phyloP scores from a whole-genome alignment of 1,140 invertebrate species.

The Musca domestica region DNA sequence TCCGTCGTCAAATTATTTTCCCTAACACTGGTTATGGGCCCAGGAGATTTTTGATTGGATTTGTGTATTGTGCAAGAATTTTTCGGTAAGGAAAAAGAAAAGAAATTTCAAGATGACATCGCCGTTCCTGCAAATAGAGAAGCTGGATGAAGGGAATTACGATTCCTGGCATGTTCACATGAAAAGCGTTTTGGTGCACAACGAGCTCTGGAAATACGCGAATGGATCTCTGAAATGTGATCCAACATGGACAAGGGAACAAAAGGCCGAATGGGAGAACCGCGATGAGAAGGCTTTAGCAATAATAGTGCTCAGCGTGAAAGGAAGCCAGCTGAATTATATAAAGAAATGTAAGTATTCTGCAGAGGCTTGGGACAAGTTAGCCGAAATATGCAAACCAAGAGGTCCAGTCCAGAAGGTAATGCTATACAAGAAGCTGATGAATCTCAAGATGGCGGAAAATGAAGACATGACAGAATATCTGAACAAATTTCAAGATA shows the following conservation, averaged over 20 bases:
- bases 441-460: conserved; percentile 5
- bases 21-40: no score
- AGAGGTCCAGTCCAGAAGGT: conserved; percentile 21
- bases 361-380: conserved; percentile 5
- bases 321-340: neutral
- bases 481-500: neutral
- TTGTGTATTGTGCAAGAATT: no score
- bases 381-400: conserved; percentile 6
- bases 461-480: neutral
- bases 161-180: conserved; percentile 15
- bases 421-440: conserved; percentile 3
- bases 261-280: neutral
- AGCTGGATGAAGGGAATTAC: conserved; percentile 22
- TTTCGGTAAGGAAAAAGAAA: no score
- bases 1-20: no score
- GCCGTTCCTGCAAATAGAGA: conserved; percentile 21
- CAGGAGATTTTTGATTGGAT: no score
- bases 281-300: conserved; percentile 20
- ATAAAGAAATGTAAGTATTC: conserved; percentile 14
- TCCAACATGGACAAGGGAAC: neutral
- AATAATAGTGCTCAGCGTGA: conserved; percentile 11
- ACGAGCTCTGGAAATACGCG: neutral
- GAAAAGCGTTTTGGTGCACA: conserved; percentile 17
- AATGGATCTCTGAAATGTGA: neutral
- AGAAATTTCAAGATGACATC: neutral